phyloP scores from a whole-genome alignment of 2,797 vertebrate species.

The Semotilus atromaculatus region DNA sequence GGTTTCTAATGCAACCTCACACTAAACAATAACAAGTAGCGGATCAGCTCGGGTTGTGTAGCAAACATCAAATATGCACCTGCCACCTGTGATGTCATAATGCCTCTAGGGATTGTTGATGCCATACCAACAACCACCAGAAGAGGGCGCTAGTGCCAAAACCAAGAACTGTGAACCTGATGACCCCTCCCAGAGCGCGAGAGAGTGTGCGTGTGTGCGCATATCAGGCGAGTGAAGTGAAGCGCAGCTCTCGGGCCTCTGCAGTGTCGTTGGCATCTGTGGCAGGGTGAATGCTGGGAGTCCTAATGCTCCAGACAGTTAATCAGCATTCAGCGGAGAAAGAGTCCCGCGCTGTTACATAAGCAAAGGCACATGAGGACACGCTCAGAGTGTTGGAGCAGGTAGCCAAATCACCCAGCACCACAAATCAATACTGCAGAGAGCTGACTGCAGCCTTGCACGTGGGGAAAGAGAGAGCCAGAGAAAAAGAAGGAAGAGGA shows the following conservation, averaged over 20 bases:
- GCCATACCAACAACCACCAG: slow-evolving; percentile 40
- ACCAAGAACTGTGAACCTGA: slow-evolving; percentile 43
- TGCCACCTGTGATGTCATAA: slow-evolving; percentile 12
- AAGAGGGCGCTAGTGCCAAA: slow-evolving; percentile 62
- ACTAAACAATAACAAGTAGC: not conserved
- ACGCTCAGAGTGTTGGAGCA: slow-evolving; percentile 56
- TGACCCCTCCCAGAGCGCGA: slow-evolving; percentile 37
- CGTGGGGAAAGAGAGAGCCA: slow-evolving; percentile 34
- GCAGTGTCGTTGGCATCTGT: slow-evolving; percentile 51
- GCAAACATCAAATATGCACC: not conserved
- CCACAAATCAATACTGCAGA: slow-evolving; percentile 82
- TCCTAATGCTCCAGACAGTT: slow-evolving; percentile 76
- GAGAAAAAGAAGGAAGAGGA: slow-evolving; percentile 25
- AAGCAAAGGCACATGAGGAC: slow-evolving; percentile 84
- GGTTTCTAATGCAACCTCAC: not conserved
- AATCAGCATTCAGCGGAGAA: slow-evolving; percentile 82
- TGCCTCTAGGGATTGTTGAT: slow-evolving; percentile 25
- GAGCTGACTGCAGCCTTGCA: slow-evolving; percentile 55
- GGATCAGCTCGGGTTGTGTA: not conserved
- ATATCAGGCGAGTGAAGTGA: slow-evolving; percentile 36
- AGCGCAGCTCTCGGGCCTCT: slow-evolving; percentile 50
- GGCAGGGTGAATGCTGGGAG: slow-evolving; percentile 66
- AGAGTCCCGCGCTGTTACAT: slow-evolving; percentile 74
- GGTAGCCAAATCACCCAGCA: slow-evolving; percentile 67
- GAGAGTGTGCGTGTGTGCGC: slow-evolving; percentile 15